Percentiles rank a stretch among this genome's conserved stretches.
phyloP scores from a whole-genome alignment of 2,113 vertebrate genomes.

The Bagarius yarrelli region DNA sequence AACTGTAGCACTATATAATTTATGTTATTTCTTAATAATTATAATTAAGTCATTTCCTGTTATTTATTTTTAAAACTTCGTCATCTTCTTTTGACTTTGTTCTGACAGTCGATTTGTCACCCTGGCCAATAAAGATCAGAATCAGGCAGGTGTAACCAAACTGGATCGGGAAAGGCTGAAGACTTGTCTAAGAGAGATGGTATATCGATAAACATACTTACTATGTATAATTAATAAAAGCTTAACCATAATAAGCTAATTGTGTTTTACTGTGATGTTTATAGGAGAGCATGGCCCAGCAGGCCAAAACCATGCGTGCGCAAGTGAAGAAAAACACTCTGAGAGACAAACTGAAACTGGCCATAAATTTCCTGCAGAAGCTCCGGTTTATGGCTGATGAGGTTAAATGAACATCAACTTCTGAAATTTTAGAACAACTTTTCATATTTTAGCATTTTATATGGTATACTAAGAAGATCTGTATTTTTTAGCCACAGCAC shows the following conservation, averaged over 20 bases:
- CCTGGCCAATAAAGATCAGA: constrained; percentile 88
- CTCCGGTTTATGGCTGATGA: constrained; percentile 89
- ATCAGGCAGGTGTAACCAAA: constrained; percentile 79
- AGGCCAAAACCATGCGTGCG: constrained; percentile 81
- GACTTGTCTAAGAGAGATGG: constrained; percentile 89
- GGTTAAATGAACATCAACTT: constrained; percentile 62
- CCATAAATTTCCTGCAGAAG: constrained; percentile 87
- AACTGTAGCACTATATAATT: background rate
- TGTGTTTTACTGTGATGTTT: constrained; percentile 11
- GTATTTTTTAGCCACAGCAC: constrained; percentile 85
- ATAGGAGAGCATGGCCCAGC: constrained; percentile 88
- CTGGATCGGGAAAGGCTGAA: constrained; percentile 93
- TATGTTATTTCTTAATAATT: no score
- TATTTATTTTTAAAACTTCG: background rate
- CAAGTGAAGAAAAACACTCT: constrained; percentile 93
- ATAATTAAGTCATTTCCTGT: background rate
- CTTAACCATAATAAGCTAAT: background rate
- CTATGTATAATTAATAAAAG: background rate
- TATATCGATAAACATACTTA: constrained; percentile 53
- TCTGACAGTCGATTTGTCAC: constrained; percentile 81
- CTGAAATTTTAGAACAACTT: background rate
- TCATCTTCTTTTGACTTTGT: background rate
- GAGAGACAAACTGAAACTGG: constrained; percentile 86
- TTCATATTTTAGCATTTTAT: background rate
- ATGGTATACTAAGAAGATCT: background rate